Evolutionary conservation across 2,797 vertebrate species (phyloP).

Genomic region (Lepilemur ruficaudatus): DNA sequence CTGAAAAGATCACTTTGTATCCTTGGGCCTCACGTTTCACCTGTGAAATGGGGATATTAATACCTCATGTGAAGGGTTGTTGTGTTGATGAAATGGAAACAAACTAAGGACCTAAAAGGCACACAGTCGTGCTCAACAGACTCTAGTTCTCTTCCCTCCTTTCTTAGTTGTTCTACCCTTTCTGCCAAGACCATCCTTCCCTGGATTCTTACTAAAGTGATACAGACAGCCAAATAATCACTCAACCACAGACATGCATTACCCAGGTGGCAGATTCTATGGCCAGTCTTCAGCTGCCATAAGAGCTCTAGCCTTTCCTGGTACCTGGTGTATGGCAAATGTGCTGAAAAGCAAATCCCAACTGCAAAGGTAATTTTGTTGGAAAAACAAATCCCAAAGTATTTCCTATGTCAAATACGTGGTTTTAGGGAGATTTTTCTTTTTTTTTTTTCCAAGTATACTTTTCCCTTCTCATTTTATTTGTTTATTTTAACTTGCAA

Average conservation of each 20-base stretch:
- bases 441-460: too few relatives aligned
- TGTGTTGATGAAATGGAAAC: neutral
- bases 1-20: neutral
- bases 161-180: neutral
- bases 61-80: neutral
- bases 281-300: neutral
- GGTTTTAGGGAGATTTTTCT: too few relatives aligned
- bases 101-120: neutral
- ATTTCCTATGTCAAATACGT: neutral
- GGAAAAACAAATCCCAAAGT: neutral
- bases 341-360: neutral
- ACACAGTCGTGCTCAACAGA: neutral
- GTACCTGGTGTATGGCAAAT: rapidly evolving
- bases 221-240: neutral
- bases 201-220: neutral
- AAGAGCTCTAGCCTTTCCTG: neutral
- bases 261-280: neutral
- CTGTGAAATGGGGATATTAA: neutral
- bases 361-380: neutral
- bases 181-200: neutral
- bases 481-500: too few relatives aligned
- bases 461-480: too few relatives aligned
- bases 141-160: neutral
- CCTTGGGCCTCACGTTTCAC: neutral
- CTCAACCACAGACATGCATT: neutral